phyloP scores from a whole-genome alignment of 1,140 invertebrate species.

The Tetramorium alpestre region DNA sequence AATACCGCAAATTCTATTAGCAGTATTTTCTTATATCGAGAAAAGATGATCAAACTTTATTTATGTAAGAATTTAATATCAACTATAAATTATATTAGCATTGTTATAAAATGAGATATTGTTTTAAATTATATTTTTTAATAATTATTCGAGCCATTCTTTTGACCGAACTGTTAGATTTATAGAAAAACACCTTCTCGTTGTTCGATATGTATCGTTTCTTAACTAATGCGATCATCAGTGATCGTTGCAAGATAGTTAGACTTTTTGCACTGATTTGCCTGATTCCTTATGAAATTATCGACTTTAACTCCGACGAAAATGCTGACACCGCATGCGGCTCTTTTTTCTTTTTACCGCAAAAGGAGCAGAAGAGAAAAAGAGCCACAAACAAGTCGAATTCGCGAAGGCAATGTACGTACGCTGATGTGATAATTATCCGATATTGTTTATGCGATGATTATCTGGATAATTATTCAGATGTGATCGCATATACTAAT shows the following conservation, averaged over 20 bases:
- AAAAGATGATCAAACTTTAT: background rate
- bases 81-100: slow-evolving; percentile 12
- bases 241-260: slow-evolving; percentile 55
- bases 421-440: slow-evolving; percentile 17
- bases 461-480: slow-evolving; percentile 30
- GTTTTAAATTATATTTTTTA: background rate
- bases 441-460: background rate
- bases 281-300: slow-evolving; percentile 5
- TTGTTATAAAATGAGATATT: background rate
- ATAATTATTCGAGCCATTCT: slow-evolving; percentile 13
- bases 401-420: slow-evolving; percentile 30
- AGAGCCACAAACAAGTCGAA: slow-evolving; percentile 24
- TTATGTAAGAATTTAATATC: background rate
- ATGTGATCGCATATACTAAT: slow-evolving; percentile 5
- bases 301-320: slow-evolving; percentile 54
- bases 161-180: slow-evolving; percentile 39
- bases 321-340: background rate
- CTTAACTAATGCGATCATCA: slow-evolving; percentile 71
- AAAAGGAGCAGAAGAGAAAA: background rate
- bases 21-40: background rate
- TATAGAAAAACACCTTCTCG: slow-evolving; percentile 64
- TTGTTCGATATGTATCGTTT: slow-evolving; percentile 79
- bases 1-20: background rate
- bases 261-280: slow-evolving; percentile 66
- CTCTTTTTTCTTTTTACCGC: background rate